A percentile compares a stretch with the other conserved stretches of the same genome.
Evolutionary conservation across 2,113 vertebrate species (phyloP).

Genomic region (Plotosus lineatus): DNA sequence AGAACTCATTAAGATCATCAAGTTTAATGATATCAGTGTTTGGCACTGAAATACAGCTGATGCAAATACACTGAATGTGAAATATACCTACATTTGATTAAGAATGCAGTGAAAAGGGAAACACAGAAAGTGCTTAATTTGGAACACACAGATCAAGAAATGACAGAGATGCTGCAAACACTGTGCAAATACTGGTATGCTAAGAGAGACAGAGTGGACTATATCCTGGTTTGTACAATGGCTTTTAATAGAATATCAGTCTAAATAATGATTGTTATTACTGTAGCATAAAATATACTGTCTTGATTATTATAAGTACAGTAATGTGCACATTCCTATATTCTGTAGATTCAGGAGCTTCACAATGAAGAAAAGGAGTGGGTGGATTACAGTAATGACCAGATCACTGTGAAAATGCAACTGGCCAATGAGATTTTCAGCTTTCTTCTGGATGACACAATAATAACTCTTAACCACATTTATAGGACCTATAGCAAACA

Average conservation of each 20-base stretch:
- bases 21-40: neutral
- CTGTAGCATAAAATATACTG: neutral
- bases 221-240: constrained; percentile 68
- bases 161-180: constrained; percentile 63
- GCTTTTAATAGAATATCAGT: neutral
- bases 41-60: neutral
- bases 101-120: constrained; percentile 63
- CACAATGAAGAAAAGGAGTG: constrained; percentile 66
- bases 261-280: neutral
- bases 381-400: constrained; percentile 64
- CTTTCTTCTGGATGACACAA: constrained; percentile 68
- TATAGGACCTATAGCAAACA: constrained; percentile 27
- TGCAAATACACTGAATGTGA: neutral
- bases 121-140: constrained; percentile 68
- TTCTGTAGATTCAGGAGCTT: constrained; percentile 68
- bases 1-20: neutral
- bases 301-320: neutral
- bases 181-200: constrained; percentile 68
- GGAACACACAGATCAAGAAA: constrained; percentile 67
- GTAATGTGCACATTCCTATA: neutral
- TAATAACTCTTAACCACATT: constrained; percentile 67
- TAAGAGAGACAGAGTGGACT: constrained; percentile 70
- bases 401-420: constrained; percentile 69
- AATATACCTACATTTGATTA: constrained; percentile 39
- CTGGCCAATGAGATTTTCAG: constrained; percentile 70